Evolutionary conservation across 64 coral and sea anemone species (phyloP).

Genomic region (Acropora tenuis): DNA sequence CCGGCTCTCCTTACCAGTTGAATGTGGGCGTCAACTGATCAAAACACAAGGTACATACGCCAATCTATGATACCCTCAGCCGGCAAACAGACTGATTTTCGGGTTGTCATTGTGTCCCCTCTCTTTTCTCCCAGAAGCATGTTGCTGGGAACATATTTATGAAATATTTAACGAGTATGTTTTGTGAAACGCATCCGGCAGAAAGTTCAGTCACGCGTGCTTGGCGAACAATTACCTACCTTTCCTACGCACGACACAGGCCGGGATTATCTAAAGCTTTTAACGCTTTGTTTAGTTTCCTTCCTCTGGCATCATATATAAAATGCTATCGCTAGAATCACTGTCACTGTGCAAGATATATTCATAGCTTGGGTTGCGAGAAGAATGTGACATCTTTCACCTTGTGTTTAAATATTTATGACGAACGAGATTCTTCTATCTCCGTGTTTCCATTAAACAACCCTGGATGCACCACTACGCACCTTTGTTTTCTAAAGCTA

Average conservation of each 20-base stretch:
- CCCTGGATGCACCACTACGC: not conserved
- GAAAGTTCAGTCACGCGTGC: not conserved
- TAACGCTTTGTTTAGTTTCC: too few relatives aligned
- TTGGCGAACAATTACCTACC: not conserved
- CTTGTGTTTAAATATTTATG: not conserved
- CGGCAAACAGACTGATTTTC: too few relatives aligned
- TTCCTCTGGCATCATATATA: not conserved
- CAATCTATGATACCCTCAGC: too few relatives aligned
- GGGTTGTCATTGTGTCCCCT: too few relatives aligned
- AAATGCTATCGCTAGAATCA: not conserved
- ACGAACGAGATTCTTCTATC: constrained; percentile 24
- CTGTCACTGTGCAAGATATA: not conserved
- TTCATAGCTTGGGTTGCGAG: not conserved
- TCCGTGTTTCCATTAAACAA: constrained; percentile 1
- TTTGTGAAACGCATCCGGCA: not conserved
- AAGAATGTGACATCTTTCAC: not conserved
- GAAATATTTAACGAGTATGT: not conserved
- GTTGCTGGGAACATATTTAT: not conserved
- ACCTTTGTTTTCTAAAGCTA: not conserved
- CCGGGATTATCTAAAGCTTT: not conserved
- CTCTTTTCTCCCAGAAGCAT: not conserved
- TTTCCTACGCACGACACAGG: not conserved
- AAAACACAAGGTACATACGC: too few relatives aligned
- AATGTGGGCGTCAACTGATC: too few relatives aligned
- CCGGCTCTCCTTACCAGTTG: too few relatives aligned